Evolutionary conservation across 64 coral and sea anemone species (phyloP), one percentile per base, ranked within the genome.

Genomic region (Montipora foliosa): DNA sequence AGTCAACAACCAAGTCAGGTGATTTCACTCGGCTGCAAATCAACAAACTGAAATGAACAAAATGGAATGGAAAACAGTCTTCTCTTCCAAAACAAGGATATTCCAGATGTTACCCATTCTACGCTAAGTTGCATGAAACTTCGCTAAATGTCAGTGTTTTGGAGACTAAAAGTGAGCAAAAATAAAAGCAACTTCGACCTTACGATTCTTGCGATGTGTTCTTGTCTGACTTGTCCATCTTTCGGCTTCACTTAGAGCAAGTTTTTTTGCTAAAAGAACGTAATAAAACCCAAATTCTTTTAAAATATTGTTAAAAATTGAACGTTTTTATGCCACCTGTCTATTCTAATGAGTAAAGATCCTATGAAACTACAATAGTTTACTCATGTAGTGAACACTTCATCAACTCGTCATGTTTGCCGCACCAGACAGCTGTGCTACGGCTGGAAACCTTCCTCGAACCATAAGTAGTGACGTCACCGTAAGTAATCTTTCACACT

Each of bases 1-100:
- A 74, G 22, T 74, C 71, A 74, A 74, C 71, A 74, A 74, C 71
- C 71, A 74, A 74, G 71, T 74, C 71, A 74, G 25, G 71, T 74
- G 71, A 74, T 74, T 74, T 74, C 71, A 74, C 22, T 74, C 71
- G 24, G 71, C 71, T 74, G 16, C 2, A 55, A 11, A 74, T 24
- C 71, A 12, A 74, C 71, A 24, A 74, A 74, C 29, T 29, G 10
- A 3, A 69, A 69, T 74, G 11, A 74, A 29, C 71, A 74, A 74
- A 74, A 74, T 74, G 71, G 11, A 74, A 74, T 74, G 5, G 71
- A 74, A 74, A 74, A 74, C 71, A 74, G 5, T 74, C 1, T 37
- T 74, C 71, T 74, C 25, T 44, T 74, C 25, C 71, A 22, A 74
- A 74, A 22, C 71, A 29, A 8, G 5, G 1, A 74, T 74, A 74